Conservation (phyloP, 2,888 invertebrate genomes). For the Drosophila multiciliata region DNA sequence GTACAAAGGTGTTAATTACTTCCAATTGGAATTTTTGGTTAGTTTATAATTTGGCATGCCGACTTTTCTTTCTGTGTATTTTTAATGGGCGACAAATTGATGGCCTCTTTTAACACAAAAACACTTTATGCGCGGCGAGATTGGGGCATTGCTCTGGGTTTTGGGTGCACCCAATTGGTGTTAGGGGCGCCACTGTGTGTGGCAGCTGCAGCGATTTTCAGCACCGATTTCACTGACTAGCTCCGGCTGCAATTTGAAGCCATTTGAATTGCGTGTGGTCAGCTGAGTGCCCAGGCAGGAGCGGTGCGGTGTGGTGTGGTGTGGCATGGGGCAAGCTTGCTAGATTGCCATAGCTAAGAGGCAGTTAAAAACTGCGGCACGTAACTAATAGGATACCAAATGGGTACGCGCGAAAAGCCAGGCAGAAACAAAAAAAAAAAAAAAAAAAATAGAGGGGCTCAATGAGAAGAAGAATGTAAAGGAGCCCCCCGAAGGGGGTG, state of each 20-base stretch:
- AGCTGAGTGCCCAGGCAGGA: conserved; percentile 26
- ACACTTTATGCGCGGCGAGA: conserved; percentile 38
- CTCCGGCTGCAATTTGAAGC: conserved; percentile 52
- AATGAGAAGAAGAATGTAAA: neutral
- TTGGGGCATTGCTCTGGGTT: conserved; percentile 7
- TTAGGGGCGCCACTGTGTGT: conserved; percentile 26
- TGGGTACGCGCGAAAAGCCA: conserved; percentile 69
- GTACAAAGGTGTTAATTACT: conserved; percentile 68
- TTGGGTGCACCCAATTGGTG: too few relatives aligned
- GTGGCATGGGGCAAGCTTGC: neutral
- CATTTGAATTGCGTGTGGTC: conserved; percentile 64
- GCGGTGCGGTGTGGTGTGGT: neutral
- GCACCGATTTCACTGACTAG: conserved; percentile 15
- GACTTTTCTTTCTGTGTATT: conserved; percentile 29
- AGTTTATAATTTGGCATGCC: conserved; percentile 61
- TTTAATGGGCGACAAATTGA: conserved; percentile 61
- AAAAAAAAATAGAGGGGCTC: neutral
- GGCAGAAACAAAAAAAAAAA: conserved; percentile 50
- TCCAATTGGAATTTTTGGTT: conserved; percentile 71
- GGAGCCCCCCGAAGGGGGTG: too few relatives aligned
- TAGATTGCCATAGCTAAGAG: conserved; percentile 55
- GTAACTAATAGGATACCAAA: conserved; percentile 55
- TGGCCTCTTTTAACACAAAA: conserved; percentile 53
- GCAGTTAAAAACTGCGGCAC: conserved; percentile 72
- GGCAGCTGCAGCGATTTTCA: conserved; percentile 31